Evolutionary conservation across 2,888 invertebrate genomes (phyloP), one percentile per base, ranked within the genome.

Genomic region (Drosophila infuscata): DNA sequence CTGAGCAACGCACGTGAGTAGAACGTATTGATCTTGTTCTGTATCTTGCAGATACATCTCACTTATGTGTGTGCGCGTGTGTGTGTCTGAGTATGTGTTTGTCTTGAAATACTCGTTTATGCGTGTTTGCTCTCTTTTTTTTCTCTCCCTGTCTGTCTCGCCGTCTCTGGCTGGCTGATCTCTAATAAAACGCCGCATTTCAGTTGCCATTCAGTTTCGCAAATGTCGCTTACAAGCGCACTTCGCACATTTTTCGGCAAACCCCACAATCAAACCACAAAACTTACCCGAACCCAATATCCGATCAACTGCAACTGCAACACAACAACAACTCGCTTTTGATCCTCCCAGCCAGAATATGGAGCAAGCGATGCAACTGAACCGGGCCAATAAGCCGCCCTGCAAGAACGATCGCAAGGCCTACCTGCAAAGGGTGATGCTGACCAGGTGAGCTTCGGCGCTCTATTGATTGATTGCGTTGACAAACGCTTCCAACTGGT

Each of bases 331-430:
- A 43, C 36, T 43, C 12, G 56, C 48, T 38, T 51, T 20, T 41
- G 53, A 76, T 74, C 70, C 83, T 57, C 52, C 33, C 53, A 54
- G 20, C 56, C 49, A 72, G 36, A 51, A 57, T 25, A 92, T 92
- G 92, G 92, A 92, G 70, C 88, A 91, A 76, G 82, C 88, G 43
- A 70, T 92, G 67, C 90, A 88, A 71, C 79, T 92, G 76, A 91
- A 91, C 62, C 90, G 89, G 49, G 87, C 82, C 71, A 85, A 89
- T 57, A 93, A 93, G 76, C 78, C 84, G 70, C 92, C 92, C 36
- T 92, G 93, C 77, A 93, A 93, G 91, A 93, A 93, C 86, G 93
- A 93, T 87, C 91, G 93, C 51, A 93, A 93, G 82, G 84, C 92
- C 30, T 91, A 91, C 81, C 88, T 93, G 76, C 93, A 93, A 78